Evolutionary conservation across 2,113 vertebrate genomes (phyloP), one percentile per base, ranked within the genome.

Genomic region (Crotalus helleri): DNA sequence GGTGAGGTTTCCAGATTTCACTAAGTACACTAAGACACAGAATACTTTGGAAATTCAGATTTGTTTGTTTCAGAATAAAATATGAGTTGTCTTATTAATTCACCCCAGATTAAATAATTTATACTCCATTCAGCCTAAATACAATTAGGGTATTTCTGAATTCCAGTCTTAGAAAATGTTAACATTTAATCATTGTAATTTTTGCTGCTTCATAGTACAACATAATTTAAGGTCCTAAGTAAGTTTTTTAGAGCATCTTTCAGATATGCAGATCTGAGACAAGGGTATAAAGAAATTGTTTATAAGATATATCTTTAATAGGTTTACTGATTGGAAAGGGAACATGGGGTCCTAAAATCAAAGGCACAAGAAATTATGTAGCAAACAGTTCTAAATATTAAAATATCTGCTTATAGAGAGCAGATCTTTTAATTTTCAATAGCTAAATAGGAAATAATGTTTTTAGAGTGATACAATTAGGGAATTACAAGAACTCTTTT

Each of bases 401-500:
- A 98, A 97, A 97, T 95, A 91, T 85, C 93, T 96, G 93, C 90
- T 74, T 96, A 95, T 93, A 91, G 94, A 97, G 96, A 97, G 89
- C 95, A 95, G 46, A 53, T 94, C 96, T 97, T 96, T 97, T 96
- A 96, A 97, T 97, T 98, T 97, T 96, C 98, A 97, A 96, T 95
- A 93, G 92, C 96, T 97, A 96, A 95, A 97, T 96, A 96, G 93
- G 91, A 97, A 97, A 93, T 91, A 96, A 89, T 94, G 92, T 85
- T 97, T 97, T 97, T 94, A 95, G 90, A 93, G 90, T 94, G 94
- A 95, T 97, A 96, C 95, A 96, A 96, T 95, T 96, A 97, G 94
- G 95, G 97, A 97, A 97, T 97, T 98, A 97, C 94, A 97, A 95
- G 95, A 98, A 97, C 94, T 95, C 97, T 97, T 96, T 97, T 97